A percentile compares a stretch with the other conserved stretches of the same genome.
Conservation (phyloP, 2,888 invertebrate species). For the Alviniconcha strummeri region DNA sequence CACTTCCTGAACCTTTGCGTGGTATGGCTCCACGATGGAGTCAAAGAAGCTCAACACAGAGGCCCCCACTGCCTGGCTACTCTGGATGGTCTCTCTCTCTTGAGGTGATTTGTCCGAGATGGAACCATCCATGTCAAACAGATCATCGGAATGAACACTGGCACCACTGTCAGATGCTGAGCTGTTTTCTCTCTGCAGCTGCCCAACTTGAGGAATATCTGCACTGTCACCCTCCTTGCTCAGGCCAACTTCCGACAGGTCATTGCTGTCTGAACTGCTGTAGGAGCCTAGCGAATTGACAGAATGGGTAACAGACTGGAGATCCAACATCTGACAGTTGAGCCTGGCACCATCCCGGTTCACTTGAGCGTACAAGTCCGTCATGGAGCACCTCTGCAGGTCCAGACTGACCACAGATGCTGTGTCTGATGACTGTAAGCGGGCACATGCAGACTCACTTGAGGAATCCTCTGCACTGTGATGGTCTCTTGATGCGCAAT, state of each 20-base stretch:
- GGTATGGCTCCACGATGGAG: constrained; percentile 20
- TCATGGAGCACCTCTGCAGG: constrained; percentile 35
- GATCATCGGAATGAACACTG: constrained; percentile 16
- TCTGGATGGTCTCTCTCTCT: not conserved
- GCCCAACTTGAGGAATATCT: not conserved
- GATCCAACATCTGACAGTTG: constrained; percentile 15
- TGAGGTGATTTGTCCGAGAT: not conserved
- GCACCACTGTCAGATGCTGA: constrained; percentile 1
- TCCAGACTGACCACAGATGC: constrained; percentile 33
- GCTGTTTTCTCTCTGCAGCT: not conserved
- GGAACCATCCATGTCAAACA: not conserved
- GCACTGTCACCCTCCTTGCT: too few relatives aligned
- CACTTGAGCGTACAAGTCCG: constrained; percentile 37
- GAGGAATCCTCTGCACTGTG: not conserved
- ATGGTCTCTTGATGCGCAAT: not conserved
- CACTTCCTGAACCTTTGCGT: constrained; percentile 19
- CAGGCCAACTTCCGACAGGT: not conserved
- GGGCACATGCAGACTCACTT: not conserved
- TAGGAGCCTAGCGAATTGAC: not conserved
- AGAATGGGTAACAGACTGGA: not conserved
- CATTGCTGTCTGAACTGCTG: not conserved
- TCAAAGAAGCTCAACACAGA: constrained; percentile 28
- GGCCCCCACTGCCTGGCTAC: constrained; percentile 26
- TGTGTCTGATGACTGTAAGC: not conserved
- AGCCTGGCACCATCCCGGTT: constrained; percentile 37